phyloP scores from a whole-genome alignment of 2,888 invertebrate species.

The Caenorhabditis macrosperma region DNA sequence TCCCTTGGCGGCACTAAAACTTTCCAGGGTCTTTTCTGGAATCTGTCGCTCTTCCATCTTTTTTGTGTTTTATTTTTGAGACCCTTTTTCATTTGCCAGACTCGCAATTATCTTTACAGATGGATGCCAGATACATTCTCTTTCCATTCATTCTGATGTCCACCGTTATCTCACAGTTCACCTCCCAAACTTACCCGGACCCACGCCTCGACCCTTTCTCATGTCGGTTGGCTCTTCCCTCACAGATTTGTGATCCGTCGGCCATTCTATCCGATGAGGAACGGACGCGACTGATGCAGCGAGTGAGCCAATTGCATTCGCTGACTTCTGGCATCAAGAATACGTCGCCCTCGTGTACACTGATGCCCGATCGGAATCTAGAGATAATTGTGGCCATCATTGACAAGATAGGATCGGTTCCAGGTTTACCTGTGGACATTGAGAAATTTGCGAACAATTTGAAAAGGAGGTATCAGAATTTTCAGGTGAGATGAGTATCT shows the following conservation, averaged over 20 bases:
- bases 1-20: too few relatives aligned
- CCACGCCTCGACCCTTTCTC: slow-evolving; percentile 73
- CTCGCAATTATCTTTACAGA: neutral
- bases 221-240: slow-evolving; percentile 67
- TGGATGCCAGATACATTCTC: slow-evolving; percentile 27
- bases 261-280: slow-evolving; percentile 77
- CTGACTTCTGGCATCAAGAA: slow-evolving; percentile 76
- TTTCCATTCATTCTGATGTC: slow-evolving; percentile 42
- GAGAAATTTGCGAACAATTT: slow-evolving; percentile 79
- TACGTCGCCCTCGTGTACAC: slow-evolving; percentile 75
- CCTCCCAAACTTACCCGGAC: slow-evolving; percentile 78
- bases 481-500: slow-evolving; percentile 68
- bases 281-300: slow-evolving; percentile 71
- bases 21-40: too few relatives aligned
- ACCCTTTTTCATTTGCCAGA: neutral
- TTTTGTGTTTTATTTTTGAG: neutral
- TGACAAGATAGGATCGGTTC: slow-evolving; percentile 75
- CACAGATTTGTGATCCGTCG: slow-evolving; percentile 77
- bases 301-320: slow-evolving; percentile 73
- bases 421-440: slow-evolving; percentile 73
- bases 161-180: slow-evolving; percentile 69
- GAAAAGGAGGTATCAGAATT: slow-evolving; percentile 75
- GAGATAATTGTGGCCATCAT: slow-evolving; percentile 76
- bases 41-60: too few relatives aligned
- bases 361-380: slow-evolving; percentile 73